These are phyloP conservation scores for Cyclophora albipunctata DNA, from an alignment of 2,888 invertebrate genomes.

Conservation along the genomic window DNA sequence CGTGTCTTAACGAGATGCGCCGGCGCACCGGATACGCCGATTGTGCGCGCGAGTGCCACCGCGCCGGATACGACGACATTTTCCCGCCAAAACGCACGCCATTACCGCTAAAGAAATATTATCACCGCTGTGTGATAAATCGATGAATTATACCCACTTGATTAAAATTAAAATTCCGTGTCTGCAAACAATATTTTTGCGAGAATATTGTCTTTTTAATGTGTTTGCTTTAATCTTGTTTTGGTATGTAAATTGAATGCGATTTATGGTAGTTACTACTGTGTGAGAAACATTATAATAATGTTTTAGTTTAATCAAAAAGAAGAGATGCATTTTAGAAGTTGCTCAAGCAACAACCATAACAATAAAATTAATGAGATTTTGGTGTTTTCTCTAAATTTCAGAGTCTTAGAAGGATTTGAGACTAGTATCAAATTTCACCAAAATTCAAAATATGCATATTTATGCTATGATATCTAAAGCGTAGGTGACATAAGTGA, in stretches of 20 bases:
- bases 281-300: not conserved
- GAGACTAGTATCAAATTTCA: too few relatives aligned
- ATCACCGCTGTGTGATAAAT: constrained; percentile 28
- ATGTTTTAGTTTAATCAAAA: not conserved
- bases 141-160: constrained; percentile 17
- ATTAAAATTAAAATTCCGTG: constrained; percentile 14
- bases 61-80: constrained; percentile 38
- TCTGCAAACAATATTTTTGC: not conserved
- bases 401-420: too few relatives aligned
- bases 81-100: constrained; percentile 43
- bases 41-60: constrained; percentile 36
- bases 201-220: not conserved
- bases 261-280: not conserved
- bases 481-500: too few relatives aligned
- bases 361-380: too few relatives aligned
- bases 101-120: constrained; percentile 43
- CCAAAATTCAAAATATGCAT: too few relatives aligned
- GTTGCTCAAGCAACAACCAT: too few relatives aligned
- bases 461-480: too few relatives aligned
- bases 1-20: constrained; percentile 11
- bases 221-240: not conserved
- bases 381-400: too few relatives aligned
- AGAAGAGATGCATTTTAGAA: too few relatives aligned
- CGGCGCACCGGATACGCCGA: constrained; percentile 38
- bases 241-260: not conserved